Percentiles rank a stretch among this genome's conserved stretches.
Conservation (phyloP, 1,140 invertebrate species). For the Panulirus ornatus region DNA sequence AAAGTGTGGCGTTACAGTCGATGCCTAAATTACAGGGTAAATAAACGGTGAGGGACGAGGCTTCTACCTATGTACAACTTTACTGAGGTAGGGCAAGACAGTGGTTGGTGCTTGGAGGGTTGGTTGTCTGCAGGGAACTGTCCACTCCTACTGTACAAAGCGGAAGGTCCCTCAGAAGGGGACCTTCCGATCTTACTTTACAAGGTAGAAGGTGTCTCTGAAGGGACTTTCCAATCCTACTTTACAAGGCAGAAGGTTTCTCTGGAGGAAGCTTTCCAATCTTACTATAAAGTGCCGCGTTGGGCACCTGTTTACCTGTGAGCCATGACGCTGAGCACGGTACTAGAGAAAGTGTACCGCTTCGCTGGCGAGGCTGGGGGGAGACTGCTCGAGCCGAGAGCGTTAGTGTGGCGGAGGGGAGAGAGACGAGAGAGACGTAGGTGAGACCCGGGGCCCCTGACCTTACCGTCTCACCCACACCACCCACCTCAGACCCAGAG, state of each 20-base stretch:
- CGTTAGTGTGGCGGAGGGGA: conserved; percentile 28
- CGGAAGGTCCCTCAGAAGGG: too few species aligned
- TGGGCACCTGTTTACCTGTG: conserved; percentile 57
- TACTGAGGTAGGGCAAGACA: background rate
- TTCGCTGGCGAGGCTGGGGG: conserved; percentile 64
- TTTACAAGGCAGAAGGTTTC: background rate
- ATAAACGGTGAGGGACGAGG: background rate
- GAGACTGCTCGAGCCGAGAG: conserved; percentile 59
- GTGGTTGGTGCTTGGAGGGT: too few species aligned
- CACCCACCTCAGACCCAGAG: background rate
- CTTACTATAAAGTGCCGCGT: background rate
- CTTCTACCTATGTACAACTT: too few species aligned
- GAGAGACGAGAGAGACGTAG: conserved; percentile 41
- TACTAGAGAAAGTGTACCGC: conserved; percentile 69
- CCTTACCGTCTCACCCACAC: background rate
- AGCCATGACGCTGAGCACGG: conserved; percentile 70
- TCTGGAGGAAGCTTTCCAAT: background rate
- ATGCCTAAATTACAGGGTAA: too few species aligned
- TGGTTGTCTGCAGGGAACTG: too few species aligned
- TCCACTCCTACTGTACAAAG: too few species aligned
- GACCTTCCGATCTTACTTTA: background rate
- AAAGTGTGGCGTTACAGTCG: too few species aligned
- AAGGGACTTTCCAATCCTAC: conserved; percentile 22
- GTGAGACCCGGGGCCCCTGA: conserved; percentile 19
- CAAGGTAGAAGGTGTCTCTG: background rate